Evolutionary conservation across 2,888 invertebrate genomes (phyloP).

Genomic region (Cephus pygmeus): DNA sequence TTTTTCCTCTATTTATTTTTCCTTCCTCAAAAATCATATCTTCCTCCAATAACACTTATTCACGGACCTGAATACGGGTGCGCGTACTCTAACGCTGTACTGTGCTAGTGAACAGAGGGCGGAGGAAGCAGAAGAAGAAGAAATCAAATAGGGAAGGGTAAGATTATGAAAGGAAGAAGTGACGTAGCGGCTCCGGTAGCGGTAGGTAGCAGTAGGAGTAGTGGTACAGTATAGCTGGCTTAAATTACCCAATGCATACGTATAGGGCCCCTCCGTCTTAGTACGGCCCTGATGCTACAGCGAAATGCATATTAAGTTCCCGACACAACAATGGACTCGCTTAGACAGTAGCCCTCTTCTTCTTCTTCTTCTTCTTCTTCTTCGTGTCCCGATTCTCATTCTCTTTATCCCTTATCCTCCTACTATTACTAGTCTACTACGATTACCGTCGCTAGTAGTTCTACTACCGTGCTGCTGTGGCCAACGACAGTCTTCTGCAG

Average conservation of each 20-base stretch:
- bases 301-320: slow-evolving; percentile 38
- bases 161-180: neutral
- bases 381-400: slow-evolving; percentile 4
- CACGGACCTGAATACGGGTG: neutral
- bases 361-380: slow-evolving; percentile 7
- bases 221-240: neutral
- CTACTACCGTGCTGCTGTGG: neutral
- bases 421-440: neutral
- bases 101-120: neutral
- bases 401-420: slow-evolving; percentile 9
- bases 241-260: neutral
- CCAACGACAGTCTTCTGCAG: neutral
- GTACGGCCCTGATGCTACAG: slow-evolving; percentile 4
- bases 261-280: neutral
- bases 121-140: neutral
- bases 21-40: neutral
- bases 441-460: neutral
- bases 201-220: neutral
- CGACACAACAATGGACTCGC: slow-evolving; percentile 44
- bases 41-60: neutral
- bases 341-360: slow-evolving; percentile 41
- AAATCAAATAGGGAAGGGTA: neutral
- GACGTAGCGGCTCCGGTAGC: neutral
- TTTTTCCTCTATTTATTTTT: neutral
- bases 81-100: neutral